Base-by-base conservation (phyloP, 1,140 invertebrate genomes). In the Cydia splendana region DNA sequence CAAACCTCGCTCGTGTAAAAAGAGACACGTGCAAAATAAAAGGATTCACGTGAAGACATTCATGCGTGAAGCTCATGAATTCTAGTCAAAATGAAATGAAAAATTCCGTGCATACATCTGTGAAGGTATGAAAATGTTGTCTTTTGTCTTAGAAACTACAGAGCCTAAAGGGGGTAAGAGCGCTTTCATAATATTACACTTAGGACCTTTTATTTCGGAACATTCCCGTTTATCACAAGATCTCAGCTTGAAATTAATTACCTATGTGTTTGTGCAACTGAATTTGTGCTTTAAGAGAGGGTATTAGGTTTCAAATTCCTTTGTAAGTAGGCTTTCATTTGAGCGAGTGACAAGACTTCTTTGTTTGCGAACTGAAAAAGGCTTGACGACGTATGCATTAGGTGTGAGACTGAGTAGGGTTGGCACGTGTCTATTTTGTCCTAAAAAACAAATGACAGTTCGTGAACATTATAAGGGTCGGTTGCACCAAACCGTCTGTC, bases 281-380 rank as follows among this genome's bases (percentile, higher is more conserved):
- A 57, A 12, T 24, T 12, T 62, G 20, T 24, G 57, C 10, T 24
- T 62, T 62, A 62, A 62, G 57, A 62, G 20, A n/a, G 10, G 7
- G 57, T 20, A 20, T 62, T 9, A 62, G n/a, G 57, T 24, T 24
- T 24, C 7, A 62, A 62, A 10, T 24, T 62, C 57, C 2, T 24
- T 62, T 62, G 18, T 62, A 62, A 12, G 20, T 0, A 62, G 57
- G 18, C 57, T 62, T 62, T 62, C 57, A 62, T 62, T 62, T 62
- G 57, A 20, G 51, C 51, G 51, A 62, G 57, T 62, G 57, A 62
- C 20, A 12, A 62, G 57, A 57, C 53, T 62, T 62, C 51, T 53
- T 62, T 62, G 57, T 62, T 62, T 24, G 20, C n/a, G 57, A 24
- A 24, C 57, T 62, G 20, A 62, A 62, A 62, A 62, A 62, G 57